phyloP scores from a whole-genome alignment of 2,888 invertebrate species.

The Drosophila mettleri region DNA sequence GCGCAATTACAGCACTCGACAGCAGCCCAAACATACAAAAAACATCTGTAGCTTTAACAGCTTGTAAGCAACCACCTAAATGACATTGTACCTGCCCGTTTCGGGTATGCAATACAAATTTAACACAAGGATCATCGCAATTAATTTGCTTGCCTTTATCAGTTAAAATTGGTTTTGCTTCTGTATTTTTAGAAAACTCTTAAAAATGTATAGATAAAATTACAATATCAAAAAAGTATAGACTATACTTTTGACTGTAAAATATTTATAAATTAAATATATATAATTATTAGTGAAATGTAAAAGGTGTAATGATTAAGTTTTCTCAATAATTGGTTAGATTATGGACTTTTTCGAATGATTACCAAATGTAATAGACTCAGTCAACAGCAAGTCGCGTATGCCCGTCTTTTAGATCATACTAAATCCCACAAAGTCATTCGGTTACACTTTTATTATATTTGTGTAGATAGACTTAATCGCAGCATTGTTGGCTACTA shows the following conservation, averaged over 20 bases:
- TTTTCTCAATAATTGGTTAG: too few species aligned
- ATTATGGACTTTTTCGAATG: too few species aligned
- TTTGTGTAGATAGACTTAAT: slow-evolving; percentile 33
- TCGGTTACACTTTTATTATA: slow-evolving; percentile 15
- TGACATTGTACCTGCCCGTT: neutral
- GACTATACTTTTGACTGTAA: neutral
- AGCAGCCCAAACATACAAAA: neutral
- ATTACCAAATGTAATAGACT: neutral
- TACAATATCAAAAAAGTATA: neutral
- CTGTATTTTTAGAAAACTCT: neutral
- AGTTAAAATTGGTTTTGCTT: neutral
- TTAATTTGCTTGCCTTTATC: neutral
- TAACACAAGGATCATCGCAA: neutral
- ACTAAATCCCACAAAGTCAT: neutral
- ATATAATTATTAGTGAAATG: neutral
- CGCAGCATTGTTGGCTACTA: slow-evolving; percentile 30
- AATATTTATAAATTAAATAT: neutral
- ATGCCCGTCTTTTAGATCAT: neutral
- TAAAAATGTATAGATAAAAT: neutral
- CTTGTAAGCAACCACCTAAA: neutral
- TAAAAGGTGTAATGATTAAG: too few species aligned
- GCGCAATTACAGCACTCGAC: neutral
- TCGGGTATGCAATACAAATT: neutral
- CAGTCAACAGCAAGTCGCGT: neutral
- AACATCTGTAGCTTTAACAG: neutral